Conservation (phyloP, 2,113 vertebrate species). For the Variabilichromis moorii region DNA sequence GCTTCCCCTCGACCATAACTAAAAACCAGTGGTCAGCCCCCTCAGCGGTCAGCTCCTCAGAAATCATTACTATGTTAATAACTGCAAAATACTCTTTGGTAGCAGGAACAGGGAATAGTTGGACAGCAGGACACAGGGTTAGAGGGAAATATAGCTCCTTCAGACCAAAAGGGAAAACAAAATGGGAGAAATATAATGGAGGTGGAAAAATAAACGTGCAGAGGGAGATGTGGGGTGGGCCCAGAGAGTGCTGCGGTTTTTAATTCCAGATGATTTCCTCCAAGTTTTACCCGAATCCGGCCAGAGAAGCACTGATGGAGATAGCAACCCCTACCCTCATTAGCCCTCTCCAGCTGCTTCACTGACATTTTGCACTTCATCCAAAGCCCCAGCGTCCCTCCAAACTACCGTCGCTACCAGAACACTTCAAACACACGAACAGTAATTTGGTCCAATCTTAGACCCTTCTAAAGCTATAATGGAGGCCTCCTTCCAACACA, state of each 20-base stretch:
- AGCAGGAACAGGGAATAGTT: not conserved
- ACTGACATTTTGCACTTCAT: conserved; percentile 45
- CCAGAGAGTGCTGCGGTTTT: not conserved
- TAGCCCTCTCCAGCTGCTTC: conserved; percentile 50
- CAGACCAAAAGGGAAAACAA: not conserved
- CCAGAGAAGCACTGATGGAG: conserved; percentile 13
- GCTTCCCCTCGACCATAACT: conserved; percentile 15
- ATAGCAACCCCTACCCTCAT: conserved; percentile 39
- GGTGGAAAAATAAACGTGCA: not conserved
- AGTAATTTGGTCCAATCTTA: conserved; percentile 51
- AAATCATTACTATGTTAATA: conserved; percentile 48
- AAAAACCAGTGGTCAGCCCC: conserved; percentile 17
- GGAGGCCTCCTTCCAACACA: conserved; percentile 7
- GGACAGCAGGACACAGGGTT: not conserved
- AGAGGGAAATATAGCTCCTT: not conserved
- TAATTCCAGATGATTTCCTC: conserved; percentile 40
- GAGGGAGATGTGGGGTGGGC: not conserved
- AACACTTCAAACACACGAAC: conserved; percentile 7
- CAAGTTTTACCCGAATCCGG: not conserved
- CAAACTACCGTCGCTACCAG: not conserved
- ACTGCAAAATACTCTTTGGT: conserved; percentile 15
- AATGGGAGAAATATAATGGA: not conserved
- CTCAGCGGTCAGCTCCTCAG: conserved; percentile 4
- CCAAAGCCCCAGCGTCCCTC: not conserved
- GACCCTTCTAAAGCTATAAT: conserved; percentile 13